Evolutionary conservation across 2,888 invertebrate species (phyloP), one percentile per base, ranked within the genome.

Genomic region (Cryptocephalus primarius): DNA sequence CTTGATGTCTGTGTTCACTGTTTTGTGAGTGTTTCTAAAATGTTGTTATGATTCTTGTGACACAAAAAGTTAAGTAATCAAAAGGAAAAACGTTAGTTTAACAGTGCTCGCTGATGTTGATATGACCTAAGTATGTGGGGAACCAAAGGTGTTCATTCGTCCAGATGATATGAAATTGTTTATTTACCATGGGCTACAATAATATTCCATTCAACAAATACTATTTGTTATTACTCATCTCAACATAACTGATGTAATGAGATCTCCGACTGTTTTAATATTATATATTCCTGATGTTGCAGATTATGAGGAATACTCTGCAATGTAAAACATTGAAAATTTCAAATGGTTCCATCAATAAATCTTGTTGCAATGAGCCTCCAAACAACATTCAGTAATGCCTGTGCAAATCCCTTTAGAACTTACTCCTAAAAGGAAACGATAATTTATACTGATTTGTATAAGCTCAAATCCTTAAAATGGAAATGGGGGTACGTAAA

Each of bases 401-500:
- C 39, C 36, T 47, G 47, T 39, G 47, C 44, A 43, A 50, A 49
- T 32, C 60, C 60, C 45, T 61, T 55, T 48, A 52, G 57, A 57
- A 61, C 61, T 43, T 60, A 61, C 43, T 60, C 60, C 36, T 58
- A 57, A 56, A 51, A 44, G 40, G n/a, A 42, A 9, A 31, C 2
- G 32, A 13, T 42, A 22, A 13, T 40, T 40, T 2, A n/a, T 36
- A 36, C 36, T 11, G 6, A 36, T 36, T 12, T 9, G 32, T 34
- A n/a, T 9, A 11, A 41, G 32, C 12, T 9, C 39, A 40, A 46
- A 45, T 33, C 42, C 49, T 48, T 55, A 68, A 63, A 58, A 67
- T 67, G 66, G 69, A 69, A 60, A 66, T 67, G 66, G 77, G 81
- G 51, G 79, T 82, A 53, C 75, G 85, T 52, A 89, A 88, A 68